Evolutionary conservation across 2,797 vertebrate genomes (phyloP).

Genomic region (Acanthornis magna): DNA sequence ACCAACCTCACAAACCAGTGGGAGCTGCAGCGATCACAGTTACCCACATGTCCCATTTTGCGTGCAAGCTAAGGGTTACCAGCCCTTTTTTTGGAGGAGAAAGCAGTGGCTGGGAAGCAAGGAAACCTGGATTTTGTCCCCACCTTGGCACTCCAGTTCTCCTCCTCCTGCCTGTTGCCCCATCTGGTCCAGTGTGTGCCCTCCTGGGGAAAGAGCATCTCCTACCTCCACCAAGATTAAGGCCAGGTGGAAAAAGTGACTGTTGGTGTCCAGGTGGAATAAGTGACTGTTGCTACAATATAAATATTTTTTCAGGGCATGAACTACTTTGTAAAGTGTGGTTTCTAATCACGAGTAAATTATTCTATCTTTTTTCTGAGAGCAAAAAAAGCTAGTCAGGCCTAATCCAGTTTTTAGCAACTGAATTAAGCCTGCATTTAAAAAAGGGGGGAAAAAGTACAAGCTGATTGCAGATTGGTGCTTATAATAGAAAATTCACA

Average conservation of each 20-base stretch:
- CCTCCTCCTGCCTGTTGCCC: neutral
- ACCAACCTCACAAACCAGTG: neutral
- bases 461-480: neutral
- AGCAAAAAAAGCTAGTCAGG: neutral
- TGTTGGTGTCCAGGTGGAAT: neutral
- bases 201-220: neutral
- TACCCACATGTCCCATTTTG: rapidly evolving
- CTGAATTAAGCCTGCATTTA: neutral
- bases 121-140: neutral
- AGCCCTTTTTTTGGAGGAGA: neutral
- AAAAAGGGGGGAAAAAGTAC: neutral
- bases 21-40: rapidly evolving
- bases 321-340: neutral
- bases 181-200: rapidly evolving
- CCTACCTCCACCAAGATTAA: neutral
- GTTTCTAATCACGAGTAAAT: neutral
- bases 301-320: neutral
- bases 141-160: neutral
- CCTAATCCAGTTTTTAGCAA: neutral
- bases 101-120: neutral
- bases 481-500: neutral
- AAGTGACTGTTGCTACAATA: neutral
- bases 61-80: neutral
- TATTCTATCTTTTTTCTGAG: neutral
- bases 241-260: neutral